These are phyloP conservation scores for Rhinella marina DNA, from an alignment of 2,797 vertebrate genomes.

Conservation along the genomic window DNA sequence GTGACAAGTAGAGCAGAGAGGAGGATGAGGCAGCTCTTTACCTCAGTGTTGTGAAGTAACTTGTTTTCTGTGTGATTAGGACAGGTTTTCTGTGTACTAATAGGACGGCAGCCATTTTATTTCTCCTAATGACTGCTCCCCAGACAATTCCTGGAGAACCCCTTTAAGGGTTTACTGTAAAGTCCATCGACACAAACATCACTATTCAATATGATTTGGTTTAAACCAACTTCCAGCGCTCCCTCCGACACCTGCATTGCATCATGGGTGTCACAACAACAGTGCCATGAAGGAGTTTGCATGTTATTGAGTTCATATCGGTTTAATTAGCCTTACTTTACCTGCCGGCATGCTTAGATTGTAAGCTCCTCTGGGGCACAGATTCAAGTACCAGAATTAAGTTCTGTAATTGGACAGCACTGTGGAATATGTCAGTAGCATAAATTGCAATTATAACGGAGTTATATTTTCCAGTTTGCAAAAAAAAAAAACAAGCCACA, in stretches of 20 bases:
- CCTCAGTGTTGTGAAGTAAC: too few species aligned
- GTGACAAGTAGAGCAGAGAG: too few species aligned
- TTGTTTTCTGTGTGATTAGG: too few species aligned
- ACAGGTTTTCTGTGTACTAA: too few species aligned
- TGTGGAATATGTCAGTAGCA: not conserved
- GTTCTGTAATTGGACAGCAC: conserved; percentile 12
- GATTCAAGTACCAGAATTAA: not conserved
- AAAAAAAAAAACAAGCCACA: not conserved
- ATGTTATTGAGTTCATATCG: not conserved
- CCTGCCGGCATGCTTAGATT: not conserved
- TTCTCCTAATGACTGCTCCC: too few species aligned
- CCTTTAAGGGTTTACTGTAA: not conserved
- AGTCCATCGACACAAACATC: not conserved
- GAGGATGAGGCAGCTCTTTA: too few species aligned
- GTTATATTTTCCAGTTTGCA: not conserved
- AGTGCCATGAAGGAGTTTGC: not conserved
- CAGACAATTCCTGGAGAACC: too few species aligned
- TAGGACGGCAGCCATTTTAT: too few species aligned
- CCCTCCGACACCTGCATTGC: not conserved
- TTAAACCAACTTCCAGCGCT: not conserved
- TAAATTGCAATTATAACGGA: conserved; percentile 10
- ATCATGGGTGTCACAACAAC: not conserved
- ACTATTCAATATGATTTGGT: not conserved
- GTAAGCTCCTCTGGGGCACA: conserved; percentile 18
- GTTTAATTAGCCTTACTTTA: not conserved